Base-by-base conservation (phyloP, 2,888 invertebrate genomes). In the Serrognathus titanus region DNA sequence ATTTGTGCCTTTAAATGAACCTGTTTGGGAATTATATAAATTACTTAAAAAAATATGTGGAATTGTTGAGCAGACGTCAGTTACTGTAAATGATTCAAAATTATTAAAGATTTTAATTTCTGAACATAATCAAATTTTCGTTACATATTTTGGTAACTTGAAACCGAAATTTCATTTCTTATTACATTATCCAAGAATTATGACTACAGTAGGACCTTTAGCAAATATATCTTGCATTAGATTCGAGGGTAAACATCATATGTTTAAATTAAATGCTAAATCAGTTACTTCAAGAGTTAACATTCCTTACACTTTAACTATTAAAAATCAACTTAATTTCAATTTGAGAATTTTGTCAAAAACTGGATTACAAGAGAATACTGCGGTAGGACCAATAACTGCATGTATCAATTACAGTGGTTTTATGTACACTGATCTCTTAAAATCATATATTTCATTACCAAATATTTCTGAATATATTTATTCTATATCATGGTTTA, bases 231-330 rank as follows among this genome's bases (percentile, higher is more conserved):
- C 64, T 57, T 46, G 57, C 57, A 59, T 62, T 41, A 48, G 58
- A 54, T 66, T 55, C 51, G 64, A 66, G 55, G 60, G 61, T 7
- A 65, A 66, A 59, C 66, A 66, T 59, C 66, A 65, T 36, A 59
- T 48, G 49, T 57, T 58, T 24, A 50, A 50, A 38, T 38, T 38
- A 39, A 16, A 20, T 16, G 13, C 50, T 39, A 50, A 50, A 16
- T 5, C 6, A 16, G 10, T 13, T 38, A 13, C 2, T 16, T 39
- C 13, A 7, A 11, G 50, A 16, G 4, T 39, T 12, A 50, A 50
- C 24, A 38, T 50, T 39, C 38, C 50, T 50, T 38, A 50, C 9
- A 12, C 39, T 12, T 16, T 50, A 16, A 31, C 50, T 39, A 2
- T 39, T 10, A 50, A 50, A 50, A 11, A 50, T 13, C 50, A 50